Evolutionary conservation across 23 tunicate species (phyloP), one percentile per base, ranked within the genome.

Genomic region (Ciona savignyi): DNA sequence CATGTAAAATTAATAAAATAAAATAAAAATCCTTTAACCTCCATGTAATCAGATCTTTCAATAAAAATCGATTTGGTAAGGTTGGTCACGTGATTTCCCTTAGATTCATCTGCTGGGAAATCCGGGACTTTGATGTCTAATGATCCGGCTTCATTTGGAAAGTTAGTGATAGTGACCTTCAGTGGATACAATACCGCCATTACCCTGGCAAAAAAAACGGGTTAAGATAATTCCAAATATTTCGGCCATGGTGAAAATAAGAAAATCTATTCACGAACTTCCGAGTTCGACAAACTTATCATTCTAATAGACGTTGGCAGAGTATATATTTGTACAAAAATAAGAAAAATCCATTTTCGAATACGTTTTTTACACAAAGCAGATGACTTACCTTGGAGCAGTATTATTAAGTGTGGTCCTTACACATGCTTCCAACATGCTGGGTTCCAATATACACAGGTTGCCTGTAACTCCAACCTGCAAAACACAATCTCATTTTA

Each of bases 111-210:
- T n/a, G 97, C 86, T 19, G 97, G 97, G 73, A 91, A 91, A 35
- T 91, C 70, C 0, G 91, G 86, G 51, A 91, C 85, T 22, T 1
- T 63, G 3, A 94, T 21, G 9, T 77, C 73, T 2, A 60, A 35
- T 31, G 56, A 29, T 32, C 66, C 70, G 25, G 61, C 29, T 0
- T 26, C 30, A 22, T 79, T 56, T 21, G 88, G 76, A 80, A 94
- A 87, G 62, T 94, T 94, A 30, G 75, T 77, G 30, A 94, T 94
- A 3, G 32, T 68, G 22, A 94, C 85, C 66, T 86, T 91, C 1
- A 94, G 51, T 0, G 99, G 99, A 22, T 87, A 83, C 25, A 84
- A 29, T 25, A 87, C 95, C 2, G 87, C 99, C 90, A 94, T 86
- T 42, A 72, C 81, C 56, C 88, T 34, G 80, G 56, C n/a, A n/a